Conservation (phyloP, 2,888 invertebrate genomes). For the Podabrus alpinus region DNA sequence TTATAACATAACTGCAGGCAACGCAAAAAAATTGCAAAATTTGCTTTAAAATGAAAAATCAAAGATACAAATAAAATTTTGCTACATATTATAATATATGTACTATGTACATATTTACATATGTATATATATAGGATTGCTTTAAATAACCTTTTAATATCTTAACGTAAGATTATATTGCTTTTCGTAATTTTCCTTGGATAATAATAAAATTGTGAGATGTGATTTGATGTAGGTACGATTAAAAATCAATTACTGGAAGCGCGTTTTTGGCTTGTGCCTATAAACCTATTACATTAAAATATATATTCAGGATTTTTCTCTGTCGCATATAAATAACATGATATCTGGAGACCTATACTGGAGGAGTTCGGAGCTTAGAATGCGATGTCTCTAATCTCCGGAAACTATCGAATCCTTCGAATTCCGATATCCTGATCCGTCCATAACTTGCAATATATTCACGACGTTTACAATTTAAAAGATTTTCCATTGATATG, state of each 20-base stretch:
- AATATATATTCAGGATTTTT: conserved; percentile 36
- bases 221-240: background rate
- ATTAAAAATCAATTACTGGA: conserved; percentile 22
- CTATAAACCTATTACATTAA: conserved; percentile 30
- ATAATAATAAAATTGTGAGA: background rate
- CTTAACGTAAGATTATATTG: background rate
- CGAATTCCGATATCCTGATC: conserved; percentile 36
- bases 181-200: background rate
- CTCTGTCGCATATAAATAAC: conserved; percentile 35
- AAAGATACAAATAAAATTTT: background rate
- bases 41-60: background rate
- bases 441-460: conserved; percentile 29
- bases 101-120: no score
- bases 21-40: conserved; percentile 10
- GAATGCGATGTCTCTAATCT: conserved; percentile 36
- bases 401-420: conserved; percentile 36
- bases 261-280: conserved; percentile 12
- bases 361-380: conserved; percentile 32
- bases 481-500: conserved; percentile 19
- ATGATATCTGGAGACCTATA: conserved; percentile 33
- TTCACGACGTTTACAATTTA: conserved; percentile 30
- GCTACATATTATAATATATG: no score
- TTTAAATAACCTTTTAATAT: background rate
- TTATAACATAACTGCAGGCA: conserved; percentile 6
- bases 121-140: background rate